These are phyloP conservation scores for Dipodomys spectabilis DNA, from an alignment of 2,113 vertebrate species.

Conservation along the genomic window DNA sequence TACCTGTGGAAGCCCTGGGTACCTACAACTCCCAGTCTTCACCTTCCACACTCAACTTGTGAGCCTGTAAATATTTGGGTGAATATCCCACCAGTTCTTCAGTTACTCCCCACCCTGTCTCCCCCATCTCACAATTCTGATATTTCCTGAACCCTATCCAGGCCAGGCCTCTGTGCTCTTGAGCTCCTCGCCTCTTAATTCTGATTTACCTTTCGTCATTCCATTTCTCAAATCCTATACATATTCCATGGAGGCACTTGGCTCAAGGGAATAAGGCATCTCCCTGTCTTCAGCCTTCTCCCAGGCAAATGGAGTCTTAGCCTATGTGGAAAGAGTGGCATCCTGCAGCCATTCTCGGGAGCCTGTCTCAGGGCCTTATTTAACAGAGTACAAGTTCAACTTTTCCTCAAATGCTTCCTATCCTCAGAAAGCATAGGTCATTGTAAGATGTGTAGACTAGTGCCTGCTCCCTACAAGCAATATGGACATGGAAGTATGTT, in stretches of 20 bases:
- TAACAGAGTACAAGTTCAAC: background rate
- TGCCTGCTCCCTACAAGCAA: background rate
- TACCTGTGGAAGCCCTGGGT: background rate
- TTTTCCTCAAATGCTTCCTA: background rate
- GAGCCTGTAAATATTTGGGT: background rate
- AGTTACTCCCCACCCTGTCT: background rate
- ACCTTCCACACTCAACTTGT: background rate
- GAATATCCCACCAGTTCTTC: background rate
- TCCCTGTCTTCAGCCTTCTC: background rate
- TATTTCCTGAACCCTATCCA: background rate
- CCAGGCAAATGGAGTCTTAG: background rate
- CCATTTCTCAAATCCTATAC: background rate
- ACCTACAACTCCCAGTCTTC: background rate
- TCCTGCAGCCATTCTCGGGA: background rate
- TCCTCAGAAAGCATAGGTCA: background rate
- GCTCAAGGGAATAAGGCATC: background rate
- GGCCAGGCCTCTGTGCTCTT: background rate
- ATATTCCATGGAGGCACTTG: background rate
- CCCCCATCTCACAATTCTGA: background rate
- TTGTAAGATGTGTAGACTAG: background rate
- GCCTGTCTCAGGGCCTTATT: constrained; percentile 12
- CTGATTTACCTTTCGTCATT: constrained; percentile 11
- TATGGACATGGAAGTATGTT: background rate
- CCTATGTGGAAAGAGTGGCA: background rate
- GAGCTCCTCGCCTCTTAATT: background rate